Evolutionary conservation across 2,113 vertebrate genomes (phyloP).

Genomic region (Crotophaga sulcirostris): DNA sequence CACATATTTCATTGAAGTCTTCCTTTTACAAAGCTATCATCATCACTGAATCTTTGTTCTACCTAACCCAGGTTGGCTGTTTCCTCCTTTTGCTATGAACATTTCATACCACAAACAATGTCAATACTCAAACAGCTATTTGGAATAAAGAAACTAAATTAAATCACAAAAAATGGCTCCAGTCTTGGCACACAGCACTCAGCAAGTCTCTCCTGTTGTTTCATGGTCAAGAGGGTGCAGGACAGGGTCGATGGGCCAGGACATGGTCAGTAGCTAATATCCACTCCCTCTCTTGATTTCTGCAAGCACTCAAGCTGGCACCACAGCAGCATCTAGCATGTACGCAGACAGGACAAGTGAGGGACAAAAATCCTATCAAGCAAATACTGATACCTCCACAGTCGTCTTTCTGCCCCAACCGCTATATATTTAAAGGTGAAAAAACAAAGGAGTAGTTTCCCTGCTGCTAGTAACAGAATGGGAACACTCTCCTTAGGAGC

Average conservation of each 20-base stretch:
- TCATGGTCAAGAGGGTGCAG: neutral
- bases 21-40: neutral
- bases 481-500: neutral
- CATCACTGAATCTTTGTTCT: neutral
- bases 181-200: neutral
- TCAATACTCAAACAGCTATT: neutral
- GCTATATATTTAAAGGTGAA: neutral
- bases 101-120: neutral
- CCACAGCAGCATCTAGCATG: neutral
- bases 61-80: neutral
- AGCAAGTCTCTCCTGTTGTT: neutral
- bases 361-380: neutral
- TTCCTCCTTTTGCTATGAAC: constrained; percentile 12
- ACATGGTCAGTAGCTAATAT: no score
- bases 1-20: neutral
- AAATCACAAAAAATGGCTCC: neutral
- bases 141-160: neutral
- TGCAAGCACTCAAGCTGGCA: neutral
- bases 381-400: neutral
- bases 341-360: neutral
- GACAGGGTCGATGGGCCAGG: neutral
- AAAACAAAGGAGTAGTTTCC: neutral
- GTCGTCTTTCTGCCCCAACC: neutral
- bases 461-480: neutral
- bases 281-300: neutral